Evolutionary conservation across 30 jellyfish, hydroid and myxozoan species (phyloP), one percentile per base, ranked within the genome.

Genomic region (Aurelia sp.): DNA sequence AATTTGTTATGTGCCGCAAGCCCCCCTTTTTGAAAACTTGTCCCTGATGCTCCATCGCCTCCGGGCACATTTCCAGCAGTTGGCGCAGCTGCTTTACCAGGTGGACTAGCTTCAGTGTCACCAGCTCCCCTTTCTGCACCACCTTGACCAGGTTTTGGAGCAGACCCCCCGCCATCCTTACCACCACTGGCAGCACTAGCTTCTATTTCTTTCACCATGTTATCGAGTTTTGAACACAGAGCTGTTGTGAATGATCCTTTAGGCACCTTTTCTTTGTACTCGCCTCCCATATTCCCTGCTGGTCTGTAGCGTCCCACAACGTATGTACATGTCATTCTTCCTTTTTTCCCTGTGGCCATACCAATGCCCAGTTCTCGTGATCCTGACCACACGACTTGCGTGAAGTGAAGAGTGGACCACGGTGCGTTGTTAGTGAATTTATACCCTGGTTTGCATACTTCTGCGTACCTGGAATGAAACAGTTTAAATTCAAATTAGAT

Each of bases 361-460:
- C 99, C 99, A 62, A 95, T 85, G 6, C 99, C 99, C 55, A 95
- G 96, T 22, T n/a, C 79, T 6, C 85, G 76, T 55, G 93, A 79
- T 22, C 88, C 92, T 86, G 86, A 89, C 99, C 99, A 95, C 0
- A 95, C 97, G 11, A 95, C 96, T 89, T 95, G 96, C 9, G 94
- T 79, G 55, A 84, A 90, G 23, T 84, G 97, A 62, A 95, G 94
- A 53, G 98, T 89, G 66, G 63, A 20, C 76, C 76, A 44, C 10
- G 55, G 55, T 44, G 55, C 55, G 15, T 66, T 66, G 30, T 87
- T 61, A 55, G 85, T 78, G 87, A 89, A 94, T 33, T 80, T 64
- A 55, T 89, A 86, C 21, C 97, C 97, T 37, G 97, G 97, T 22
- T 85, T 47, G 62, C 99, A 94, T 48, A 94, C 99, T 57, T 94